Conservation (phyloP, 2,888 invertebrate genomes). For the Temnothorax ravouxi region DNA sequence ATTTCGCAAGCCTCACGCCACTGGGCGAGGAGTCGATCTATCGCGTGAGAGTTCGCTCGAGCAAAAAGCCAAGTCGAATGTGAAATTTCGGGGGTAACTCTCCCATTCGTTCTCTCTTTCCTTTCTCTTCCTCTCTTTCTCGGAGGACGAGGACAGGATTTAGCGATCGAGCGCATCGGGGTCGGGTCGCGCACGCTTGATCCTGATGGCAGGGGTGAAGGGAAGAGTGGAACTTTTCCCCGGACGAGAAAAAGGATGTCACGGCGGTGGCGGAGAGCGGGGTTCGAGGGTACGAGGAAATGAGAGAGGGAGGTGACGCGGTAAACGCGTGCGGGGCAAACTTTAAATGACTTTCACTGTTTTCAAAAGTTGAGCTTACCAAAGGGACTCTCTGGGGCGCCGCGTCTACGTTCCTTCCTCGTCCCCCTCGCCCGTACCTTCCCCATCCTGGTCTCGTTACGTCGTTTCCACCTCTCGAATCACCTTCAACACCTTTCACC, state of each 20-base stretch:
- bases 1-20: conserved; percentile 77
- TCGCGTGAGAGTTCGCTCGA: conserved; percentile 62
- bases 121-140: neutral
- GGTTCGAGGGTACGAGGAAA: conserved; percentile 75
- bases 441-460: conserved; percentile 32
- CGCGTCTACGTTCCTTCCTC: neutral
- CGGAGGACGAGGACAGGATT: conserved; percentile 65
- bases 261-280: conserved; percentile 60
- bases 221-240: conserved; percentile 27
- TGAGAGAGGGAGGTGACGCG: conserved; percentile 76
- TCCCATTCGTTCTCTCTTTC: conserved; percentile 18
- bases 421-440: conserved; percentile 29
- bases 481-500: conserved; percentile 73
- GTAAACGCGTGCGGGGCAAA: conserved; percentile 75
- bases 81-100: conserved; percentile 74
- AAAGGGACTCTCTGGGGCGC: conserved; percentile 75
- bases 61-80: conserved; percentile 79
- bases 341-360: conserved; percentile 84
- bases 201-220: conserved; percentile 57
- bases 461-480: conserved; percentile 68
- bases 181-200: conserved; percentile 74
- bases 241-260: conserved; percentile 49
- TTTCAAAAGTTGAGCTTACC: conserved; percentile 81
- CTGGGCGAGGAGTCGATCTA: conserved; percentile 67
- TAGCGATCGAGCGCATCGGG: conserved; percentile 71